Base-by-base conservation (phyloP, 1,140 invertebrate genomes). In the Elymnias hypermnestra region DNA sequence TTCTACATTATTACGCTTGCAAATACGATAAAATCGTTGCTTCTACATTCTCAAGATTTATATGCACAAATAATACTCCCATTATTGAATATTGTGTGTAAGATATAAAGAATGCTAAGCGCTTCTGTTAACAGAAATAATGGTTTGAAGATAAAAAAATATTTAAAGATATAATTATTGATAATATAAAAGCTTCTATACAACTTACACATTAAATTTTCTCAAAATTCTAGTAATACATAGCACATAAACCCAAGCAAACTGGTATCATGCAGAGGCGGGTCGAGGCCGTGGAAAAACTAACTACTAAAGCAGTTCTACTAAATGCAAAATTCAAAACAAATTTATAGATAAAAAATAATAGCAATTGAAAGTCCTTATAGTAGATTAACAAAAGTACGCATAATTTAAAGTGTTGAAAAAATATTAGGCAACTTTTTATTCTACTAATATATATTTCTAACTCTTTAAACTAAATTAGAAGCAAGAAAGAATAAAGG, bases 171-270 rank as follows among this genome's bases (percentile, higher is more conserved):
- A n/a, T n/a, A n/a, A n/a, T n/a, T n/a, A n/a, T n/a, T n/a, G n/a
- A n/a, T n/a, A n/a, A 21, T 19, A 37, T 5, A 18, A 18, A 28
- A 28, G 14, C 10, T 17, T 17, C 38, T 28, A 5, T 41, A 14
- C 4, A 22, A n/a, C 1, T 17, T 14, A 2, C 19, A 25, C 5
- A 43, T 5, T 36, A 23, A 10, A 23, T 25, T 25, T 25, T 8
- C 19, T 6, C 22, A 10, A n/a, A 18, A 36, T 12, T 8, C 5
- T 31, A 13, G 3, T 12, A 23, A 38, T 54, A 55, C 36, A 44
- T 60, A 67, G 59, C 72, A 75, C 64, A 72, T 63, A 57, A 53
- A 69, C 68, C 77, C 69, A 75, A 74, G 64, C 68, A 38, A 41
- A 13, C 28, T 45, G 47, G 57, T 70, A 60, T 37, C 74, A 73